Percentiles rank a stretch among this genome's conserved stretches.
Conservation (phyloP, 2,888 invertebrate species). For the Apodemia duryi region DNA sequence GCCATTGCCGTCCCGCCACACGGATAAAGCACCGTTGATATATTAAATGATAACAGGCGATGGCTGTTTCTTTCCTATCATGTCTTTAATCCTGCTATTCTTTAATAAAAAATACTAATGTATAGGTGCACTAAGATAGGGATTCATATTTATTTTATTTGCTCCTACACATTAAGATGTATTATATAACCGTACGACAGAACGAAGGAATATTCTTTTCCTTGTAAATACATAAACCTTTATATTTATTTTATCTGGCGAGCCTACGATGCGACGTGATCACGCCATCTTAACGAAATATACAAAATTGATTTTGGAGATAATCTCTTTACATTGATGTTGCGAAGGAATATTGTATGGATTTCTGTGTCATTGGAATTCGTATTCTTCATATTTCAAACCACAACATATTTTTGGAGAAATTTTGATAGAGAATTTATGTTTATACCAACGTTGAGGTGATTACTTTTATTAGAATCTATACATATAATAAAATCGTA, state of each 20-base stretch:
- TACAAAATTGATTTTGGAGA: constrained; percentile 14
- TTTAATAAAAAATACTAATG: too few species aligned
- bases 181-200: not conserved
- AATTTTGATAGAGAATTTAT: not conserved
- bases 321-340: constrained; percentile 13
- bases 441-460: not conserved
- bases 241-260: constrained; percentile 10
- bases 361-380: constrained; percentile 6
- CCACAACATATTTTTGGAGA: constrained; percentile 13
- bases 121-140: too few species aligned
- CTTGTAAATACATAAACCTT: constrained; percentile 8
- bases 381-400: constrained; percentile 8
- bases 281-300: constrained; percentile 12
- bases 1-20: too few species aligned
- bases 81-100: too few species aligned
- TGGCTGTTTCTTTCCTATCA: too few species aligned
- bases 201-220: constrained; percentile 5
- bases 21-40: too few species aligned
- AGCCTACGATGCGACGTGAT: constrained; percentile 13
- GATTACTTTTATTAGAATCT: too few species aligned
- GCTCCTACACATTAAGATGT: too few species aligned
- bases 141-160: too few species aligned
- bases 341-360: constrained; percentile 7
- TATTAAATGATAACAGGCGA: too few species aligned
- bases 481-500: too few species aligned